phyloP scores from a whole-genome alignment of 1,140 invertebrate genomes.

The Aleiodes sp. region DNA sequence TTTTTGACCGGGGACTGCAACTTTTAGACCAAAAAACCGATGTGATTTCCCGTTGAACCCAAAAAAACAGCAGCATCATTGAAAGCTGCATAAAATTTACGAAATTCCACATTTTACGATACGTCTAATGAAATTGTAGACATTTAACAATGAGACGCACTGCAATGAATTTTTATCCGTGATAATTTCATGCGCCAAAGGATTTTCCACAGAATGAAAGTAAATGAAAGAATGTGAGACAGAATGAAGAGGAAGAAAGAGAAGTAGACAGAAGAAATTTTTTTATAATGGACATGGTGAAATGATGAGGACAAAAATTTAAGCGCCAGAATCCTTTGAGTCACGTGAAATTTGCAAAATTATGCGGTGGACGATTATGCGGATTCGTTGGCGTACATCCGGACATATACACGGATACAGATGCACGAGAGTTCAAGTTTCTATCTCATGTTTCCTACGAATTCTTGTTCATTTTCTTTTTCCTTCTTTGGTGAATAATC shows the following conservation, averaged over 20 bases:
- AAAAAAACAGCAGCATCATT: no score
- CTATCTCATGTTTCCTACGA: background rate
- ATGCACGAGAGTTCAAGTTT: background rate
- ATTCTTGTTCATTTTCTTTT: background rate
- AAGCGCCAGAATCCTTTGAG: conserved; percentile 5
- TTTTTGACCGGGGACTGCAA: no score
- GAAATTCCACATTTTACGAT: no score
- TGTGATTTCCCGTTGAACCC: no score
- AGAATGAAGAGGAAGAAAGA: background rate
- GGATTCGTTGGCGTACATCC: conserved; percentile 14
- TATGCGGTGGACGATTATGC: conserved; percentile 24
- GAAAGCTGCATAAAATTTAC: no score
- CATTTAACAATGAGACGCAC: no score
- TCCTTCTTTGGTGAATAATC: background rate
- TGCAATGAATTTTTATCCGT: background rate
- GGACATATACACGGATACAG: background rate
- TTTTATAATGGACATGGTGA: conserved; percentile 4
- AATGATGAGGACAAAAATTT: background rate
- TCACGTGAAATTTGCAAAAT: background rate
- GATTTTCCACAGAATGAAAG: background rate
- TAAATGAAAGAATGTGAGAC: background rate
- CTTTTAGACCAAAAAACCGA: no score
- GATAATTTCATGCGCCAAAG: background rate
- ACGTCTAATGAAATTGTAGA: no score
- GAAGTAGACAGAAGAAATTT: no score